Evolutionary conservation across 2,113 vertebrate genomes (phyloP).

Genomic region (Eulemur macaco): DNA sequence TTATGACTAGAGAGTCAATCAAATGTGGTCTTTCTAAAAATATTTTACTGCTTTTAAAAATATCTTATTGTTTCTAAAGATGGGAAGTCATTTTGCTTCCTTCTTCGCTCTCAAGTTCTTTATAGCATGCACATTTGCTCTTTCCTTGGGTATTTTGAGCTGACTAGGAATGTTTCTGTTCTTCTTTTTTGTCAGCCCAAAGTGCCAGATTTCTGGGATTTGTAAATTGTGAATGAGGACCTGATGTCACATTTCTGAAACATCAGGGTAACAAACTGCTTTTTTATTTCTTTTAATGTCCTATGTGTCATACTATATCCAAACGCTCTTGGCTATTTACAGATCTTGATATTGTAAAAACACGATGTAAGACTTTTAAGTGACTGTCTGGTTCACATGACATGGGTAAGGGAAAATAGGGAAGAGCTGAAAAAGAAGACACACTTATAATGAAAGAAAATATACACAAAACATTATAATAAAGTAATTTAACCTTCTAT

Average conservation of each 20-base stretch:
- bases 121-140: not conserved
- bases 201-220: not conserved
- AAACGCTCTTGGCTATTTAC: not conserved
- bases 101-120: not conserved
- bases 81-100: not conserved
- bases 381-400: slow-evolving; percentile 17
- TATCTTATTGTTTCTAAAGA: slow-evolving; percentile 18
- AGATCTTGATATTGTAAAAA: slow-evolving; percentile 36
- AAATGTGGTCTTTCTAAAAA: not conserved
- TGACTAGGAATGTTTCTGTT: not conserved
- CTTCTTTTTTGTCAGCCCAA: not conserved
- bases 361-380: not conserved
- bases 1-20: not conserved
- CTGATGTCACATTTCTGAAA: slow-evolving; percentile 42
- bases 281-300: not conserved
- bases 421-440: not conserved
- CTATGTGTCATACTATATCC: not conserved
- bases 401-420: not conserved
- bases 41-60: slow-evolving; percentile 22
- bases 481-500: not conserved
- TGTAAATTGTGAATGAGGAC: not conserved
- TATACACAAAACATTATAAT: not conserved
- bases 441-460: slow-evolving; percentile 1
- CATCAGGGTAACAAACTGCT: not conserved
- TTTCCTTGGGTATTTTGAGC: not conserved